Percentiles rank a stretch among this genome's conserved stretches.
These are phyloP conservation scores for Ramazzottius varieornatus DNA, from an alignment of 2,888 invertebrate species.

Conservation along the genomic window DNA sequence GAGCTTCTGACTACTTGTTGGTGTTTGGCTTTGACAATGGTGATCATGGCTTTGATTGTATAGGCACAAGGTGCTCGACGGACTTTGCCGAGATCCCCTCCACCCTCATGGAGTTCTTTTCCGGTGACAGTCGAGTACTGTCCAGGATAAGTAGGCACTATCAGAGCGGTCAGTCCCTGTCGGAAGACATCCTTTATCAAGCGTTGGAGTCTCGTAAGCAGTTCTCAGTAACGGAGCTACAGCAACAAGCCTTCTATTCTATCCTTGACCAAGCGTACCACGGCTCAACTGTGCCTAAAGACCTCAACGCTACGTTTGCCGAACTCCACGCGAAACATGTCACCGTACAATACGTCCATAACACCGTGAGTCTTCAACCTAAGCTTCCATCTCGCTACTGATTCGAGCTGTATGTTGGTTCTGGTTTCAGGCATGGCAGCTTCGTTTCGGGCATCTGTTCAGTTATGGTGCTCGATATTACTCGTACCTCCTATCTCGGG, in stretches of 20 bases:
- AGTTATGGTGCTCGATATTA: constrained; percentile 98
- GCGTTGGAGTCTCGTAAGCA: constrained; percentile 58
- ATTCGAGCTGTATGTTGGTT: background rate
- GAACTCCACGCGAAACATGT: constrained; percentile 55
- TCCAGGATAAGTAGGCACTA: constrained; percentile 65
- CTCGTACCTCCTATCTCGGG: constrained; percentile 76
- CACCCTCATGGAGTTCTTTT: constrained; percentile 94
- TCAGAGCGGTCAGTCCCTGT: constrained; percentile 55
- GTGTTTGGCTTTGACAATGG: too few relatives aligned
- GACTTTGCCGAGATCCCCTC: constrained; percentile 96
- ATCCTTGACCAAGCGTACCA: constrained; percentile 18
- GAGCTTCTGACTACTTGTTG: too few relatives aligned
- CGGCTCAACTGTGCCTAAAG: background rate
- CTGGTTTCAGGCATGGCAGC: constrained; percentile 52
- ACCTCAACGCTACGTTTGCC: constrained; percentile 25
- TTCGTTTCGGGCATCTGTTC: constrained; percentile 77
- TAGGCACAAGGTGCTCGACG: constrained; percentile 76
- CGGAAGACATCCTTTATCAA: constrained; percentile 46
- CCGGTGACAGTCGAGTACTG: constrained; percentile 52
- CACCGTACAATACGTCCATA: constrained; percentile 52
- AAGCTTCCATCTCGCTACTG: too few relatives aligned
- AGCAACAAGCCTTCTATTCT: constrained; percentile 35
- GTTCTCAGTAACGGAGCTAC: constrained; percentile 64
- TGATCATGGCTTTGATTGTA: constrained; percentile 3
- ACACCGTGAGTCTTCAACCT: constrained; percentile 36